Base-by-base conservation (phyloP, 2,797 vertebrate genomes). In the Malacoctenus gilli region DNA sequence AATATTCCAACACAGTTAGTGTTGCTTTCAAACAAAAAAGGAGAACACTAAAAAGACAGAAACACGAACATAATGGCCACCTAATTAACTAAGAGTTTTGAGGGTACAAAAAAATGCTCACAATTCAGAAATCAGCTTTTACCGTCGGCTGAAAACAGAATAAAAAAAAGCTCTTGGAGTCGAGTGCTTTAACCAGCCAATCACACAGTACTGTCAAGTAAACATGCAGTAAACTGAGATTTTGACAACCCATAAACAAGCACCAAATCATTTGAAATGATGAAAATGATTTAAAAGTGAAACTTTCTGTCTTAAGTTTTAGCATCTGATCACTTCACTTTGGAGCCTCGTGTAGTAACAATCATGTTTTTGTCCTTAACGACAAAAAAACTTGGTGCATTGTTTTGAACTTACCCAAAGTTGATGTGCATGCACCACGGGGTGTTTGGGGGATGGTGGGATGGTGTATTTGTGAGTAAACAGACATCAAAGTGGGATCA, bases 181-280 rank as follows among this genome's bases (percentile, higher is more conserved):
- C 31, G 1, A 43, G 4, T 21, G 3, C 30, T 11, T 4, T 16
- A 30, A 42, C 10, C 7, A 39, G 12, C 18, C 18, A 20, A 20
- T 4, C 37, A 34, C 20, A 49, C 4, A 8, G 8, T 23, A 47
- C 12, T 15, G 14, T 37, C 1, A 47, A 52, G 52, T 46, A 46
- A 51, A 36, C 6, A 12, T 30, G 20, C 4, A 43, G n/a, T 32
- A 22, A 53, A 46, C 11, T 39, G 1, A 18, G 12, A 11, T 13
- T 13, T 46, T 34, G 35, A 30, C 32, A 22, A 21, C 36, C 5
- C 14, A 25, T 25, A 30, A 13, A 15, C 12, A 54, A 13, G 19
- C 9, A 8, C 9, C 18, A 39, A 18, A 19, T 39, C 16, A 15
- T 23, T 8, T 0, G 5, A 41, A 35, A 8, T 20, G 10, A 3